Conservation (phyloP, 2,113 vertebrate species). For the Gymnogyps californianus region DNA sequence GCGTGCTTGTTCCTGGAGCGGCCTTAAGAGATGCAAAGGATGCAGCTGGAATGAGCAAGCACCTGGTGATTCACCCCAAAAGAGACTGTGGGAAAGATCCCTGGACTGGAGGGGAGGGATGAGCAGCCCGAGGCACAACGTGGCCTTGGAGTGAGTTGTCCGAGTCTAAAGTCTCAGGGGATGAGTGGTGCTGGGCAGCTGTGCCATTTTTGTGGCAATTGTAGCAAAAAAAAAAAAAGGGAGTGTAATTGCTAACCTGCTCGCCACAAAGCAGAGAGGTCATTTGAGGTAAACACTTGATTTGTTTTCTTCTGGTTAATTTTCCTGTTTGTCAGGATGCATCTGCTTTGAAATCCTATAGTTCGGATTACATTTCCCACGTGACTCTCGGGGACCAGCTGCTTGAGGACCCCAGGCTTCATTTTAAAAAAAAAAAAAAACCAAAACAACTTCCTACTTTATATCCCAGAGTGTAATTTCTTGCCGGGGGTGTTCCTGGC, state of each 20-base stretch:
- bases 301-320: not conserved
- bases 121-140: fast-evolving
- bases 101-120: not conserved
- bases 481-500: not conserved
- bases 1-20: not conserved
- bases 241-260: not conserved
- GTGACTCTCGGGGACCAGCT: not conserved
- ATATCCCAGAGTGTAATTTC: not conserved
- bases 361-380: not conserved
- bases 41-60: not conserved
- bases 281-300: not conserved
- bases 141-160: not conserved
- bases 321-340: constrained; percentile 57
- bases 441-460: not conserved
- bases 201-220: not conserved
- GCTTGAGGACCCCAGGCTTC: not conserved
- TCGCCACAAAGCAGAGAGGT: not conserved
- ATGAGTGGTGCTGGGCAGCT: not conserved
- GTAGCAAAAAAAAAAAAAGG: not conserved
- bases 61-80: not conserved
- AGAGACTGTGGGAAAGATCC: not conserved
- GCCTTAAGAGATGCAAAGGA: not conserved
- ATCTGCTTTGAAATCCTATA: not conserved
- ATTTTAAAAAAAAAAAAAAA: not conserved
- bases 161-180: not conserved